These are phyloP conservation scores for Gracilinanus agilis DNA, from an alignment of 2,113 vertebrate species.

Conservation along the genomic window DNA sequence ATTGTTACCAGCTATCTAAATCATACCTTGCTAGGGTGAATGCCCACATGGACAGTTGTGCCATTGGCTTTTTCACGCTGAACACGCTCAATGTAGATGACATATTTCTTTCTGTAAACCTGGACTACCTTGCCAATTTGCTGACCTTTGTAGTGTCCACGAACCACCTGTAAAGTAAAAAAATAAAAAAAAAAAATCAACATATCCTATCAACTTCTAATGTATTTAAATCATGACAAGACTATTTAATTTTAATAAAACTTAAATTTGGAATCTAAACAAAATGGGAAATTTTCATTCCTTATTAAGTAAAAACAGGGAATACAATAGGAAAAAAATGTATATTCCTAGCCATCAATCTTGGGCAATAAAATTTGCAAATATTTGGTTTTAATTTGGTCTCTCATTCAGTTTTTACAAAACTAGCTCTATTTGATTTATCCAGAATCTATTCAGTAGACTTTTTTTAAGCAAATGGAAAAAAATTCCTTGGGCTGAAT, in stretches of 20 bases:
- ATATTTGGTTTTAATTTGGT: not conserved
- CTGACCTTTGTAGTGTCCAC: constrained; percentile 96
- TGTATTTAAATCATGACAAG: not conserved
- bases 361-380: not conserved
- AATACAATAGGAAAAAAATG: not conserved
- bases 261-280: not conserved
- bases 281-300: not conserved
- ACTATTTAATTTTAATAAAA: constrained; percentile 27
- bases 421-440: not conserved
- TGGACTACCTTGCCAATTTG: constrained; percentile 97
- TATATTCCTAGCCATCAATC: not conserved
- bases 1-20: not conserved
- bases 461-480: not conserved
- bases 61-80: constrained; percentile 96
- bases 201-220: not conserved
- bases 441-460: not conserved
- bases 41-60: constrained; percentile 94
- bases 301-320: not conserved
- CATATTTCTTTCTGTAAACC: constrained; percentile 96
- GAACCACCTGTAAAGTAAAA: constrained; percentile 87
- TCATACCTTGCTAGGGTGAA: constrained; percentile 95
- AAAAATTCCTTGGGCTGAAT: constrained; percentile 6
- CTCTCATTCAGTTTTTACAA: not conserved
- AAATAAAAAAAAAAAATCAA: not conserved
- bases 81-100: constrained; percentile 95